phyloP scores from a whole-genome alignment of 2,113 vertebrate species.

The Malaclemys terrapin region DNA sequence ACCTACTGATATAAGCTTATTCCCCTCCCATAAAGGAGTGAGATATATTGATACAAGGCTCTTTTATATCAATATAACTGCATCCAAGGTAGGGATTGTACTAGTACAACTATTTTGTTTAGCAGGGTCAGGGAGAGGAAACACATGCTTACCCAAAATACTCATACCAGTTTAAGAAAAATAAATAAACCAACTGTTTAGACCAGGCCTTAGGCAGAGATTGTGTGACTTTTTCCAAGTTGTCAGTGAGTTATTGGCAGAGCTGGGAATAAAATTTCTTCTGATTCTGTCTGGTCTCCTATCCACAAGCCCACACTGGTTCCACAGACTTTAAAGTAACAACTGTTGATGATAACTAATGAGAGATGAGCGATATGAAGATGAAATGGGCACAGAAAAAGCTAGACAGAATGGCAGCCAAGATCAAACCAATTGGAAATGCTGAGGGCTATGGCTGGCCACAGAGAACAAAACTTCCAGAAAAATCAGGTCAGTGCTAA shows the following conservation, averaged over 20 bases:
- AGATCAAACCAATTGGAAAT: background rate
- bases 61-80: background rate
- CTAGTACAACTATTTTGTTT: no score
- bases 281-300: background rate
- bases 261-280: background rate
- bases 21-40: background rate
- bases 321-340: background rate
- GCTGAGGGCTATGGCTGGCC: background rate
- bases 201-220: background rate
- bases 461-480: background rate
- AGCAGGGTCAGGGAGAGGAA: no score
- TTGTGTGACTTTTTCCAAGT: background rate
- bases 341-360: background rate
- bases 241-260: background rate
- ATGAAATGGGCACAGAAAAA: background rate
- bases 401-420: background rate
- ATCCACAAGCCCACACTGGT: background rate
- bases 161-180: background rate
- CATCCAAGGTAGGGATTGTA: background rate
- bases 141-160: background rate
- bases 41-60: background rate
- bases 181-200: background rate
- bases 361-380: background rate
- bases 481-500: background rate
- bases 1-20: background rate